These are phyloP conservation scores for Halocynthia aurantium DNA, from an alignment of 23 tunicate genomes.

Conservation along the genomic window DNA sequence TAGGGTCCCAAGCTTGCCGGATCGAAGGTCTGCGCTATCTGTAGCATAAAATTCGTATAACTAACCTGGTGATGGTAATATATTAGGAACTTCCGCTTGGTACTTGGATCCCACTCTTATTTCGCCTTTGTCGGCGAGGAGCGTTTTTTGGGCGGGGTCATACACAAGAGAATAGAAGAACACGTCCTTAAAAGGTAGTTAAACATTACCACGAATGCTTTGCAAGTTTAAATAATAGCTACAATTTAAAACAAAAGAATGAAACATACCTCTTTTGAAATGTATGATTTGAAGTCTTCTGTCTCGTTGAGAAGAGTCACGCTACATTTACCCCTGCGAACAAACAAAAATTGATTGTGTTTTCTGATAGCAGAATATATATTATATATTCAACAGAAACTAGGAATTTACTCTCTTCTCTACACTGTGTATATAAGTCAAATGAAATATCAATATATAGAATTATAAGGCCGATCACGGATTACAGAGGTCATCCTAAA, in stretches of 20 bases:
- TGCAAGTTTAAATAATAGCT: neutral
- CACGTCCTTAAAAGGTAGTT: conserved; percentile 44
- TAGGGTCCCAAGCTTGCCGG: too few relatives aligned
- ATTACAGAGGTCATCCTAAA: neutral
- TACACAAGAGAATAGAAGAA: conserved; percentile 94
- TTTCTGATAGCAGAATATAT: too few relatives aligned
- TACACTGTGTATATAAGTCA: too few relatives aligned
- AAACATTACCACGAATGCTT: neutral
- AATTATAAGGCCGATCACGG: too few relatives aligned
- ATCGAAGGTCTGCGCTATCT: too few relatives aligned
- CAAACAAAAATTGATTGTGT: neutral
- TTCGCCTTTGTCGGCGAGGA: conserved; percentile 96
- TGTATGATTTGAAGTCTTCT: conserved; percentile 80
- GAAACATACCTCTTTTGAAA: conserved; percentile 54
- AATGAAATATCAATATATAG: too few relatives aligned
- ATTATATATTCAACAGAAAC: too few relatives aligned
- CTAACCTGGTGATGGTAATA: neutral
- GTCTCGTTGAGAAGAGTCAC: conserved; percentile 93
- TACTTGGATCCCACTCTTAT: conserved; percentile 88
- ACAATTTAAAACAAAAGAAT: neutral
- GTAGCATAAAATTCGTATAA: too few relatives aligned
- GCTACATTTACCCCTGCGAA: conserved; percentile 88
- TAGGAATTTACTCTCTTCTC: too few relatives aligned
- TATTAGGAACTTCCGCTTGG: conserved; percentile 69
- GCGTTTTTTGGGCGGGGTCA: conserved; percentile 95